A percentile compares a stretch with the other conserved stretches of the same genome.
phyloP scores from a whole-genome alignment of 2,113 vertebrate species.

The Saimiri boliviensis region DNA sequence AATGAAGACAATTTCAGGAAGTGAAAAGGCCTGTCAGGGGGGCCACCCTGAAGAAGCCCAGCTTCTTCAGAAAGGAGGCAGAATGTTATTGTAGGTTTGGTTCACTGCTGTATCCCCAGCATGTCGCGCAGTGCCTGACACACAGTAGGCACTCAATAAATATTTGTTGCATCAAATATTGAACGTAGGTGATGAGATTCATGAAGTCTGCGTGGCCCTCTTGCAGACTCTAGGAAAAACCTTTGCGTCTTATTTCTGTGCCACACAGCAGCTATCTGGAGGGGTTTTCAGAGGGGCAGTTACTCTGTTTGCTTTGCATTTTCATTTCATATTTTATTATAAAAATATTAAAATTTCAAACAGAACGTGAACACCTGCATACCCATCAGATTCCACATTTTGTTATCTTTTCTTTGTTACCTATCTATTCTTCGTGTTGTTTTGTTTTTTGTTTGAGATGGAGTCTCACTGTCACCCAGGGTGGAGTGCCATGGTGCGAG shows the following conservation, averaged over 20 bases:
- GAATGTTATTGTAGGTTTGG: neutral
- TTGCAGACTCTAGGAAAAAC: neutral
- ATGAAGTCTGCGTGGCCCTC: neutral
- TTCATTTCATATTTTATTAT: neutral
- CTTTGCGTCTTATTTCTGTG: neutral
- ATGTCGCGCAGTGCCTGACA: neutral
- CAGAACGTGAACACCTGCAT: neutral
- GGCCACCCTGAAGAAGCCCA: too few species aligned
- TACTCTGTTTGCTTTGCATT: neutral
- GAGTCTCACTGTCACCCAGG: too few species aligned
- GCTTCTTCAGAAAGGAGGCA: neutral
- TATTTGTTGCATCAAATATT: neutral
- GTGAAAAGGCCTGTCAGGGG: neutral
- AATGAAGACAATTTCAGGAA: neutral
- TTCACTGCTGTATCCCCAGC: neutral
- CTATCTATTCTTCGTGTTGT: too few species aligned
- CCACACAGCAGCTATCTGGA: neutral
- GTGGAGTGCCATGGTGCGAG: too few species aligned
- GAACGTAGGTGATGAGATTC: neutral
- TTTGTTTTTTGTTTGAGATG: too few species aligned
- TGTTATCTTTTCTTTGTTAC: neutral
- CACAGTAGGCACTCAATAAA: neutral
- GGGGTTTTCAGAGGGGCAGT: neutral
- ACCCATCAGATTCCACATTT: neutral
- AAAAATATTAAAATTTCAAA: neutral